Evolutionary conservation across 37 sponge, comb jelly and placozoan genomes (phyloP), one percentile per base, ranked within the genome.

Genomic region (Hormiphora californensis): DNA sequence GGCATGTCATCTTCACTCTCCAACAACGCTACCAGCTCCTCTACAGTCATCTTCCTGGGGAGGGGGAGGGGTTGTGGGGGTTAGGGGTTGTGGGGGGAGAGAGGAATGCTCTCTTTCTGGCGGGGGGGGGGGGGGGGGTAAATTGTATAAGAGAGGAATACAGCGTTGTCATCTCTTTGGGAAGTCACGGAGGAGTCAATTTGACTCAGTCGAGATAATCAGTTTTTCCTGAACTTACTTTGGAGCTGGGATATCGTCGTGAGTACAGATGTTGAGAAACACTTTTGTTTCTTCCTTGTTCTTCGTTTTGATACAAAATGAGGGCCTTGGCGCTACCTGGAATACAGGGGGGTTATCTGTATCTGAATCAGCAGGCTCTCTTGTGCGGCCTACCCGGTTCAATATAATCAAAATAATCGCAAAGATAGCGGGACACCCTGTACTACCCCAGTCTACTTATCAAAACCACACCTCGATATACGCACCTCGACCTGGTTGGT

Each of bases 281-380:
- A 73, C 81, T 73, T 73, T 73, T 35, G 25, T 28, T 73, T 36
- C 35, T 39, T 73, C 81, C 43, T 73, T 73, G 11, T 73, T 46
- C 81, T 73, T 73, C 0, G 81, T 73, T 40, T 73, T 73, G 12
- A 73, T 46, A 73, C 81, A 73, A 41, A 73, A 73, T 2, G 35
- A 8, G 4, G 81, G 81, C 27, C 43, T 73, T 39, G 81, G 81
- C 1, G 81, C 81, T 39, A 73, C 81, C 81, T 73, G 36, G 25
- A 9, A n/a, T 57, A 12, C 19, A 8, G n/a, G n/a, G n/a, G n/a
- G n/a, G n/a, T n/a, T n/a, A n/a, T n/a, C n/a, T n/a, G n/a, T n/a
- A n/a, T n/a, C n/a, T n/a, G n/a, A n/a, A n/a, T n/a, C n/a, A n/a
- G n/a, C n/a, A n/a, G n/a, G n/a, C n/a, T n/a, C n/a, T n/a, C n/a